Evolutionary conservation across 2,113 vertebrate genomes (phyloP).

Genomic region (Pheucticus melanocephalus): DNA sequence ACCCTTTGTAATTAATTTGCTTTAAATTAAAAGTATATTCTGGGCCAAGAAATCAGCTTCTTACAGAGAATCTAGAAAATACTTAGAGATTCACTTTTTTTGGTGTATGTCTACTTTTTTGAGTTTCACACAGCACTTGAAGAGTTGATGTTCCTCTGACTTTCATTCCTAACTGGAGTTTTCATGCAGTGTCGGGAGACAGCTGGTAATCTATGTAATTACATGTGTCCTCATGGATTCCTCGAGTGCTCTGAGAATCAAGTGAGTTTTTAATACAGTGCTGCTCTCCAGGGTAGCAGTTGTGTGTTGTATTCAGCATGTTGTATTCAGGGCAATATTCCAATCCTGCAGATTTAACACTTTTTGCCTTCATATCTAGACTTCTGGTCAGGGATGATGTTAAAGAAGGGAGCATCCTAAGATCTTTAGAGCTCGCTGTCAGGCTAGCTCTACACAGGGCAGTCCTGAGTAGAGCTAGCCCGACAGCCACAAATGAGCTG

Average conservation of each 20-base stretch:
- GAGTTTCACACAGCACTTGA: background rate
- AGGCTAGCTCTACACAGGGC: background rate
- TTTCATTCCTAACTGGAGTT: background rate
- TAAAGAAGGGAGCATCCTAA: background rate
- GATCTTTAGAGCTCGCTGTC: background rate
- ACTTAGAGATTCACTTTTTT: background rate
- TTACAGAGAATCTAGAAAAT: background rate
- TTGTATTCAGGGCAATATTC: background rate
- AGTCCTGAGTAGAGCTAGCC: background rate
- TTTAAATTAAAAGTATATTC: background rate
- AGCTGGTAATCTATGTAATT: background rate
- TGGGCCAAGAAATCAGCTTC: background rate
- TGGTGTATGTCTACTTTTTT: background rate
- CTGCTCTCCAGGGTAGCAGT: background rate
- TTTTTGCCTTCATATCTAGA: background rate
- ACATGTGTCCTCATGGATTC: background rate
- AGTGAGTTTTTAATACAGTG: background rate
- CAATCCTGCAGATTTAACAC: background rate
- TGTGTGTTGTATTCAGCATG: background rate
- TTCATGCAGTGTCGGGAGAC: background rate
- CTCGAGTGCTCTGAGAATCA: background rate
- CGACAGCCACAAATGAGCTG: background rate
- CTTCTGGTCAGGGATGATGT: background rate
- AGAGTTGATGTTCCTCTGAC: background rate
- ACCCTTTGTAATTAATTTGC: background rate